Percentiles rank a stretch among this genome's conserved stretches.
Conservation (phyloP, 2,113 vertebrate species). For the Brienomyrus longianalis region DNA sequence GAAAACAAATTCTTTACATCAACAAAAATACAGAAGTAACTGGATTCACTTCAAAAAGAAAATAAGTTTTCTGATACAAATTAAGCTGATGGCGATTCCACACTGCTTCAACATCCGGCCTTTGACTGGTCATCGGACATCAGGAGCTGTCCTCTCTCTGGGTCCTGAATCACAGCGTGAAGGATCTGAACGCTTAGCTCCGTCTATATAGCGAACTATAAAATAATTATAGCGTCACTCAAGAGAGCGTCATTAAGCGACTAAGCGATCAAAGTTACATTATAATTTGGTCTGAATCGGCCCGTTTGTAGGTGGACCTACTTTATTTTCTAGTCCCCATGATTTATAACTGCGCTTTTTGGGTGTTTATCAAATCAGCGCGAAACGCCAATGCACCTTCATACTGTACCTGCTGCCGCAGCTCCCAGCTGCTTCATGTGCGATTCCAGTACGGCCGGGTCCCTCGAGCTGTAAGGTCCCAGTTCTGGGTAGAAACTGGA, state of each 20-base stretch:
- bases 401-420: conserved; percentile 70
- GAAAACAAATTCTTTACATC: not conserved
- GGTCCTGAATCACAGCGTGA: conserved; percentile 10
- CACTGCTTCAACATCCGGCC: not conserved
- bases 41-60: not conserved
- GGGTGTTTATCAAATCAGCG: not conserved
- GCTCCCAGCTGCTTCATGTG: conserved; percentile 75
- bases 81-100: not conserved
- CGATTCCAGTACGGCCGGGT: conserved; percentile 69
- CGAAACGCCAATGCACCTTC: not conserved
- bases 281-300: not conserved
- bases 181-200: not conserved
- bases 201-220: not conserved
- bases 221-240: not conserved
- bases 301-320: not conserved
- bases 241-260: not conserved
- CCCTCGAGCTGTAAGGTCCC: conserved; percentile 81
- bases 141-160: not conserved
- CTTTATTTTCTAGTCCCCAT: not conserved
- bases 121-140: not conserved
- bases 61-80: not conserved
- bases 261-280: not conserved
- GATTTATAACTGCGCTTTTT: not conserved
- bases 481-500: conserved; percentile 79
- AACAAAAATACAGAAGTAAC: not conserved